A percentile compares a stretch with the other conserved stretches of the same genome.
These are phyloP conservation scores for Gallinago solitaria DNA, from an alignment of 2,797 vertebrate genomes.

Conservation along the genomic window DNA sequence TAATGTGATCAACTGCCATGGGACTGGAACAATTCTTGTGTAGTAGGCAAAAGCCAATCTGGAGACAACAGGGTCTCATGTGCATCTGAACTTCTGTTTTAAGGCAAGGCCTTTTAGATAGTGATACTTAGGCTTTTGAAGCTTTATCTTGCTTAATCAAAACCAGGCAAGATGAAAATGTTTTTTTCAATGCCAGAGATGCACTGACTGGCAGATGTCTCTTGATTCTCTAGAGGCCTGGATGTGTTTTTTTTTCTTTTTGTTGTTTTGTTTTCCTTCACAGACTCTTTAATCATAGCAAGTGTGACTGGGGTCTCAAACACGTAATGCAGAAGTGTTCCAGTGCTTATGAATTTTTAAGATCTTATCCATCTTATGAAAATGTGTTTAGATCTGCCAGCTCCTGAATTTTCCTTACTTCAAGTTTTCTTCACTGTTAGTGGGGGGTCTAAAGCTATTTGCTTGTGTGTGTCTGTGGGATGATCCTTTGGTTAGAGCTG, in stretches of 20 bases:
- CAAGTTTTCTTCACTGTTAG: constrained; percentile 22
- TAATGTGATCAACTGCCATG: neutral
- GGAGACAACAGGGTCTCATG: neutral
- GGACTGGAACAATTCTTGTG: neutral
- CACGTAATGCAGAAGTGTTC: neutral
- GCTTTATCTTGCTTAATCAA: constrained; percentile 28
- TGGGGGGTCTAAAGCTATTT: constrained; percentile 26
- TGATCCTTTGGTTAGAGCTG: neutral
- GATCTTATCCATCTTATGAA: constrained; percentile 37
- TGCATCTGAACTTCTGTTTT: neutral
- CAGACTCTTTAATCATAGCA: constrained; percentile 38
- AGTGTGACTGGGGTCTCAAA: constrained; percentile 15
- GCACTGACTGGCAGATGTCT: neutral
- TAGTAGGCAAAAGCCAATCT: neutral
- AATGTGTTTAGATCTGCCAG: constrained; percentile 4
- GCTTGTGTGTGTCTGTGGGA: neutral
- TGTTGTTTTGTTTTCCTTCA: constrained; percentile 12
- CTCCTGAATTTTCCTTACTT: neutral
- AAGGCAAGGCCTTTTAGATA: neutral
- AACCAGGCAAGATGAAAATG: neutral
- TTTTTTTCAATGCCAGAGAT: neutral
- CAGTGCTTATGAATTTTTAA: constrained; percentile 23
- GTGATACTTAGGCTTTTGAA: neutral
- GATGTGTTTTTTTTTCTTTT: neutral
- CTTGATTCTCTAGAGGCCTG: neutral